Conservation (phyloP, 2,888 invertebrate genomes). For the Dioctria rufipes region DNA sequence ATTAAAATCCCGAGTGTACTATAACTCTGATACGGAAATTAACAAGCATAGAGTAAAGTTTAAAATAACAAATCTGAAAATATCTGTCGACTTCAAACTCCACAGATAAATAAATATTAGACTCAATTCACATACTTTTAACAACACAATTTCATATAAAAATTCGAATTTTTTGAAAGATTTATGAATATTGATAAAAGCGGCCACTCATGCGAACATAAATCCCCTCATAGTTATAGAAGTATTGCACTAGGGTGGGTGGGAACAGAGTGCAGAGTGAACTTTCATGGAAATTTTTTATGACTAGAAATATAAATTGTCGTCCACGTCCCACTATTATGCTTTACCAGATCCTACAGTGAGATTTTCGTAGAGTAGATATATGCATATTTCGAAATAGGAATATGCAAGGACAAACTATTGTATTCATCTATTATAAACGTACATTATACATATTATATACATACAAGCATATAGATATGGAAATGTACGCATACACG, state of each 20-base stretch:
- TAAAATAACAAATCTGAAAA: too few relatives aligned
- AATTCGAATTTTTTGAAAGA: constrained; percentile 7
- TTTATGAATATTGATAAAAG: constrained; percentile 41
- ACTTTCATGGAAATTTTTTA: constrained; percentile 42
- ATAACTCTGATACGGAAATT: too few relatives aligned
- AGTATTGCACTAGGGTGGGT: neutral
- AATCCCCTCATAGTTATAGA: constrained; percentile 13
- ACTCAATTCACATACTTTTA: neutral
- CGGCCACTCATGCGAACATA: constrained; percentile 8
- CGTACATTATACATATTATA: too few relatives aligned
- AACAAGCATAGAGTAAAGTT: too few relatives aligned
- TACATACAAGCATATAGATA: neutral
- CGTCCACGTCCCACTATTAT: neutral
- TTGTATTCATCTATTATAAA: too few relatives aligned
- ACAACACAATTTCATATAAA: constrained; percentile 19
- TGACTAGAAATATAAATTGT: constrained; percentile 1
- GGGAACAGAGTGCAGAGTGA: too few relatives aligned
- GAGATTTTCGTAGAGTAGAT: too few relatives aligned
- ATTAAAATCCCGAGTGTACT: too few relatives aligned
- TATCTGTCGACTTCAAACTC: too few relatives aligned
- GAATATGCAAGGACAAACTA: too few relatives aligned
- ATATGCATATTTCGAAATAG: too few relatives aligned
- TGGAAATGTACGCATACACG: neutral
- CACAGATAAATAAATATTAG: neutral
- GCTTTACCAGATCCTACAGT: neutral